phyloP scores from a whole-genome alignment of 2,888 invertebrate genomes.

The Maniola hyperantus region DNA sequence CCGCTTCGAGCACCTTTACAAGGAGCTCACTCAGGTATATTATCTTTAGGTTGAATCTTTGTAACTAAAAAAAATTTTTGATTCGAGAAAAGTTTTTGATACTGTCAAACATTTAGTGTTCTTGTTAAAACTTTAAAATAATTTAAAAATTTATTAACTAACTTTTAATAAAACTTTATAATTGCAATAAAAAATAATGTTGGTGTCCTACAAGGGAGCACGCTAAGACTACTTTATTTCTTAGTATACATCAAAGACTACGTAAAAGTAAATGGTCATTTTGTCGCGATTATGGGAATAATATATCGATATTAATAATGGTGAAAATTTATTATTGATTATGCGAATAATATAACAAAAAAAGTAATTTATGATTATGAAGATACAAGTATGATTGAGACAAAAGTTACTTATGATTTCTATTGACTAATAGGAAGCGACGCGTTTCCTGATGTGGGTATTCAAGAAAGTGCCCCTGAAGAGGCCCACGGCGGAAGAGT shows the following conservation, averaged over 20 bases:
- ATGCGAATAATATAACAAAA: background rate
- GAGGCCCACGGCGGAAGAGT: conserved; percentile 96
- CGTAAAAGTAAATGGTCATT: background rate
- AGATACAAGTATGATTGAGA: background rate
- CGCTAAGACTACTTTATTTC: background rate
- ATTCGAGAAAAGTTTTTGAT: background rate
- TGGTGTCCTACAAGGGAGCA: background rate
- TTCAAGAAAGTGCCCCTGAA: conserved; percentile 98
- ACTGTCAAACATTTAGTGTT: background rate
- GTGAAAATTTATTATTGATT: too few species aligned
- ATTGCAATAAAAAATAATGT: background rate
- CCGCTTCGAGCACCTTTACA: conserved; percentile 96
- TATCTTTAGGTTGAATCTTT: background rate
- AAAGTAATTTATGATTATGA: background rate
- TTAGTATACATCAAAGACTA: background rate
- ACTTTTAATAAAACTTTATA: background rate
- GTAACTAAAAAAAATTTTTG: background rate
- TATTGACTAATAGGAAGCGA: conserved; percentile 61
- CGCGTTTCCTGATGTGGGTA: conserved; percentile 95
- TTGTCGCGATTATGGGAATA: background rate
- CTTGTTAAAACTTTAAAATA: background rate
- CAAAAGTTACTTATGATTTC: background rate
- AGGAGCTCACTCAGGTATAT: conserved; percentile 91
- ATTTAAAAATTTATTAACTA: background rate
- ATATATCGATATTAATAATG: background rate